Conservation (phyloP, 2,888 invertebrate genomes). For the Dasysyrphus tricinctus region DNA sequence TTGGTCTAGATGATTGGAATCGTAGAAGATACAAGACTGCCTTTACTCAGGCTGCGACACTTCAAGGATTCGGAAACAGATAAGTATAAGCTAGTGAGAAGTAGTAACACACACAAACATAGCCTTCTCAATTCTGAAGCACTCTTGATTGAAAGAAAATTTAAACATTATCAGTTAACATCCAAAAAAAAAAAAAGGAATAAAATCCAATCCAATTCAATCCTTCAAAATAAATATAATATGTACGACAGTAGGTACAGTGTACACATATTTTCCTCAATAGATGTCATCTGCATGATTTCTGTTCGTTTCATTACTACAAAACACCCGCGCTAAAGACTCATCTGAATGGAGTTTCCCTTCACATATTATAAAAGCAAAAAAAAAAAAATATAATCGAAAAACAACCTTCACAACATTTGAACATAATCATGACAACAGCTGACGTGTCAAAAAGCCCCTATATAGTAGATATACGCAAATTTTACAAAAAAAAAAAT, state of each 20-base stretch:
- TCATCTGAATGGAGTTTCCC: slow-evolving; percentile 3
- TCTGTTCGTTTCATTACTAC: slow-evolving; percentile 43
- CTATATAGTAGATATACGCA: slow-evolving; percentile 10
- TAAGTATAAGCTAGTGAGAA: too few species aligned
- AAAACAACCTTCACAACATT: slow-evolving; percentile 48
- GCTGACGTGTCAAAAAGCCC: slow-evolving; percentile 58
- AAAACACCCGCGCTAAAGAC: slow-evolving; percentile 28
- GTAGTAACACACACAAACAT: too few species aligned
- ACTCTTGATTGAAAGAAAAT: neutral
- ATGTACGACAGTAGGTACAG: too few species aligned
- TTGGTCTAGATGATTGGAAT: too few species aligned
- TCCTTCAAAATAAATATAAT: slow-evolving; percentile 5
- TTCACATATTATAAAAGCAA: neutral
- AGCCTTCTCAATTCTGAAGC: neutral
- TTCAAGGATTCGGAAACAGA: too few species aligned
- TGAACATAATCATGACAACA: slow-evolving; percentile 61
- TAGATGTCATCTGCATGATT: slow-evolving; percentile 54
- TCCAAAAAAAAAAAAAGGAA: neutral
- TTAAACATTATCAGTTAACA: neutral
- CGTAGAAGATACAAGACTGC: too few species aligned
- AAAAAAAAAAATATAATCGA: slow-evolving; percentile 9
- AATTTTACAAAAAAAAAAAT: slow-evolving; percentile 8
- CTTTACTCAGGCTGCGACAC: too few species aligned
- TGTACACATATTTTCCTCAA: slow-evolving; percentile 23
- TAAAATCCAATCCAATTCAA: slow-evolving; percentile 1